Evolutionary conservation across 2,888 invertebrate species (phyloP), one percentile per base, ranked within the genome.

Genomic region (Caprella mutica): DNA sequence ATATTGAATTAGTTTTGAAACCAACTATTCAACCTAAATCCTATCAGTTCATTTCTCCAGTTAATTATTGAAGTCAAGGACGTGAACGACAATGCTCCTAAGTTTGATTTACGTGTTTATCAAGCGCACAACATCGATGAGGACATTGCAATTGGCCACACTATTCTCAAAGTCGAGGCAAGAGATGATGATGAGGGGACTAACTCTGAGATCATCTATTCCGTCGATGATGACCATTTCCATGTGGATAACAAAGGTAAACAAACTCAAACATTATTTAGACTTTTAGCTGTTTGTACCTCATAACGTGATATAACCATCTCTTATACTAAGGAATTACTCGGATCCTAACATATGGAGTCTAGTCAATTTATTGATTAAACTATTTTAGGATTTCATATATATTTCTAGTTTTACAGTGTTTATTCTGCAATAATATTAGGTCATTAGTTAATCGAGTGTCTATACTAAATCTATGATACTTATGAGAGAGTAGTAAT

Each of bases 21-120:
- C n/a, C n/a, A 9, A n/a, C n/a, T 12, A 12, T 43, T 19, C 9
- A 9, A 12, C 9, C 21, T 12, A n/a, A 19, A 55, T 23, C 55
- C 19, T 35, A 48, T 17, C 50, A 30, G 6, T 60, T 55, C 59
- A 58, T 59, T 65, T 62, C 78, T 80, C 35, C 77, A 91, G 90
- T 74, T 92, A 48, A 92, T 90, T 3, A 91, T 93, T 65, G 82
- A 89, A 65, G 91, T 98, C 42, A 88, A 88, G 5, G 97, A 97
- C 73, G 89, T 93, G 42, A 98, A 98, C 72, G 97, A 97, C 76
- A 96, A 97, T 74, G 88, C 91, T 9, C 96, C 96, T 0, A 89
- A 90, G 73, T 94, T 91, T 70, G 93, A 94, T 74, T 75, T 94
- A 65, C 93, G 94, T 0, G 90, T 94, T 73, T 96, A 96, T 74